Evolutionary conservation across 2,888 invertebrate genomes (phyloP).

Genomic region (Pardosa pseudoannulata): DNA sequence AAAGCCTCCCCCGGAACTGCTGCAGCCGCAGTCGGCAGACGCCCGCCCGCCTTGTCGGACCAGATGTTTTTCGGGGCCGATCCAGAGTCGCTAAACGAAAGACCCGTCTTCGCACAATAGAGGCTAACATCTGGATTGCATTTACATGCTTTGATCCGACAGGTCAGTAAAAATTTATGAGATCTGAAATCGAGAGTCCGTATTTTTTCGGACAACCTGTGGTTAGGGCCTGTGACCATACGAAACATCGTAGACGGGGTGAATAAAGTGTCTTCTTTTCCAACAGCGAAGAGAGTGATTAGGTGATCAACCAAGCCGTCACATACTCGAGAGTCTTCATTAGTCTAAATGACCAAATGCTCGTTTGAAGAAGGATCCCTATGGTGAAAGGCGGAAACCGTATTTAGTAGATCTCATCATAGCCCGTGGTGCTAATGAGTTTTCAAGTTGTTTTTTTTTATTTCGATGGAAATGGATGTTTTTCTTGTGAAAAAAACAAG

Average conservation of each 20-base stretch:
- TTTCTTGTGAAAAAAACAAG: background rate
- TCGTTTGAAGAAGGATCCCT: background rate
- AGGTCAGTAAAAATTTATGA: slow-evolving; percentile 17
- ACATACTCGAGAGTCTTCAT: background rate
- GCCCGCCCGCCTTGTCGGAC: slow-evolving; percentile 35
- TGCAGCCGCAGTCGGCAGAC: slow-evolving; percentile 40
- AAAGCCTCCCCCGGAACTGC: slow-evolving; percentile 53
- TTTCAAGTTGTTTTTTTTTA: no score
- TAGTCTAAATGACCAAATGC: background rate
- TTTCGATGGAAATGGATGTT: no score
- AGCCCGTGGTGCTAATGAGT: background rate
- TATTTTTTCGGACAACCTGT: background rate
- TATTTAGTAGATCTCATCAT: background rate
- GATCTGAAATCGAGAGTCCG: background rate
- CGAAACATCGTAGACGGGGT: background rate
- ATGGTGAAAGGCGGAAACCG: background rate
- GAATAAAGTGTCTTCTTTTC: no score
- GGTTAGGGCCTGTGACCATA: background rate
- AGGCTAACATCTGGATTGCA: slow-evolving; percentile 40
- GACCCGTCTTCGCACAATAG: slow-evolving; percentile 21
- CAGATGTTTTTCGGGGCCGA: slow-evolving; percentile 24
- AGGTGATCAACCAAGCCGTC: background rate
- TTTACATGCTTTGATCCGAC: background rate
- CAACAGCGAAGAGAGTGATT: background rate
- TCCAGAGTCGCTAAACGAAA: background rate